These are phyloP conservation scores for Lottia gigantea DNA, from an alignment of 2,888 invertebrate genomes.

Conservation along the genomic window DNA sequence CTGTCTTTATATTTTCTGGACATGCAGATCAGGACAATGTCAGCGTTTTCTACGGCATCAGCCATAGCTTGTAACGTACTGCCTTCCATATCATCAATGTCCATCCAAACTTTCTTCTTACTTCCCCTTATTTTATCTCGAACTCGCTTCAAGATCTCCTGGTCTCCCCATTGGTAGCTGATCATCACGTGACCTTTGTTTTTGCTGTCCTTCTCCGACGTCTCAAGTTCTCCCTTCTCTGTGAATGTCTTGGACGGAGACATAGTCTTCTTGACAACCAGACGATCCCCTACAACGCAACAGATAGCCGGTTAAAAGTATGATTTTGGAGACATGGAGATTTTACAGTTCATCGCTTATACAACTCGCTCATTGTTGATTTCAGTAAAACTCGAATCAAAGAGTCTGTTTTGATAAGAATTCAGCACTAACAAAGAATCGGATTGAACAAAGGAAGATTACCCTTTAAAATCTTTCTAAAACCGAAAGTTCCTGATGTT, in stretches of 20 bases:
- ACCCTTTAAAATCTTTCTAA: too few species aligned
- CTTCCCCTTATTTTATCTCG: conserved; percentile 33
- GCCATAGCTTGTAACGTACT: conserved; percentile 58
- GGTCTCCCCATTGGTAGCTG: conserved; percentile 55
- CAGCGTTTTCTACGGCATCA: conserved; percentile 48
- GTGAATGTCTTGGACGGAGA: not conserved
- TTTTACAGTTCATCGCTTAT: too few species aligned
- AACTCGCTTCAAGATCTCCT: conserved; percentile 40
- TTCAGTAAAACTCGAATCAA: too few species aligned
- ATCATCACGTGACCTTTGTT: conserved; percentile 49
- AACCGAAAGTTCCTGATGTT: too few species aligned
- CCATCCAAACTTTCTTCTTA: conserved; percentile 48
- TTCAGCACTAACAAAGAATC: too few species aligned
- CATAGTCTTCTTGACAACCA: not conserved
- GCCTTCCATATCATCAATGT: conserved; percentile 56
- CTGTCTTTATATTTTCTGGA: conserved; percentile 56
- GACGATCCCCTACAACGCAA: not conserved
- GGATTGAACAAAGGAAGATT: too few species aligned
- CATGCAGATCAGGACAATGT: conserved; percentile 47
- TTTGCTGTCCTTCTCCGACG: conserved; percentile 19
- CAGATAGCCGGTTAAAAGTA: too few species aligned
- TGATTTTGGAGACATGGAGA: too few species aligned
- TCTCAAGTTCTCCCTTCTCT: not conserved
- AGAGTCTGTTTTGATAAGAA: too few species aligned
- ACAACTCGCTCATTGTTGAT: too few species aligned